Conservation (phyloP, 1,140 invertebrate species). For the Eubasilissa regina region DNA sequence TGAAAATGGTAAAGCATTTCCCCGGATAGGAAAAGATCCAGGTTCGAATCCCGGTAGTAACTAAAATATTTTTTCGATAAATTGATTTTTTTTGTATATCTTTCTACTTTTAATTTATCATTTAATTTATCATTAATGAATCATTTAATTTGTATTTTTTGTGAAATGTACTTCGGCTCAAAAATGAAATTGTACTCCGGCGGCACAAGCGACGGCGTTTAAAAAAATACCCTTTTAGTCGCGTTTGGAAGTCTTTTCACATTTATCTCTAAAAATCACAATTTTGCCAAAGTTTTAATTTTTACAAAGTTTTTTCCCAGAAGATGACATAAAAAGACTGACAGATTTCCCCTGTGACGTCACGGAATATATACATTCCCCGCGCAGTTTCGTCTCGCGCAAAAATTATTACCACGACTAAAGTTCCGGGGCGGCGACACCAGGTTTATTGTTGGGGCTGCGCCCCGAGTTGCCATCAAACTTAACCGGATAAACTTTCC, state of each 20-base stretch:
- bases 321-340: slow-evolving; percentile 31
- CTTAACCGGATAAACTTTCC: slow-evolving; percentile 1
- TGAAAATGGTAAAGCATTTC: too few species aligned
- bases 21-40: too few species aligned
- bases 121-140: too few species aligned
- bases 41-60: too few species aligned
- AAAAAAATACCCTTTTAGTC: background rate
- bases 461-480: background rate
- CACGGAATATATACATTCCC: slow-evolving; percentile 5
- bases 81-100: too few species aligned
- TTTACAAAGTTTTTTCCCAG: slow-evolving; percentile 7
- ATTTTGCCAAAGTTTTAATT: slow-evolving; percentile 30
- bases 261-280: slow-evolving; percentile 1
- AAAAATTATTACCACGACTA: slow-evolving; percentile 31
- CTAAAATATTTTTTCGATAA: too few species aligned
- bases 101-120: too few species aligned
- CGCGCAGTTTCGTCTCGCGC: background rate
- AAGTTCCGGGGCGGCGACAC: background rate
- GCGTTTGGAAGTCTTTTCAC: background rate
- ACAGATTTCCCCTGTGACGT: slow-evolving; percentile 38
- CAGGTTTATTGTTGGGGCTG: background rate
- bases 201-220: too few species aligned
- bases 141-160: too few species aligned
- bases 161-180: too few species aligned
- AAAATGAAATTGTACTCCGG: too few species aligned